A percentile compares a stretch with the other conserved stretches of the same genome.
Conservation (phyloP, 2,888 invertebrate species). For the Pachliopta kotzebuea region DNA sequence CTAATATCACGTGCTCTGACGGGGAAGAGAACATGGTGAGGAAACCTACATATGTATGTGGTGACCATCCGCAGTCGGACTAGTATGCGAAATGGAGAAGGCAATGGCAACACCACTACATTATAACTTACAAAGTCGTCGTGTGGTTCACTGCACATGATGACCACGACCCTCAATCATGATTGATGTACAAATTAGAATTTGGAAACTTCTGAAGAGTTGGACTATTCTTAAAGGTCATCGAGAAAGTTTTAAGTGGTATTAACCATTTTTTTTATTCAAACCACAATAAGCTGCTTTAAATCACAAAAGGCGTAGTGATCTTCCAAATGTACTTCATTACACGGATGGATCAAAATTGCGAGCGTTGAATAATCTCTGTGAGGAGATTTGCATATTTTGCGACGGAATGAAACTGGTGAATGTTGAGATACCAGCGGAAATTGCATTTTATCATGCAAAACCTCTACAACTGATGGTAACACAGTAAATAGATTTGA, state of each 20-base stretch:
- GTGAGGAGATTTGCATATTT: slow-evolving; percentile 40
- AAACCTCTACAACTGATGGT: background rate
- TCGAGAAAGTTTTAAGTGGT: background rate
- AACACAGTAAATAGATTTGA: background rate
- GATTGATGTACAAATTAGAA: too few species aligned
- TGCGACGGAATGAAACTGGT: slow-evolving; percentile 2
- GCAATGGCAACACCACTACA: too few species aligned
- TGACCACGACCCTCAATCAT: too few species aligned
- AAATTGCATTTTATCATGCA: slow-evolving; percentile 4
- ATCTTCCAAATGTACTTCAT: slow-evolving; percentile 52
- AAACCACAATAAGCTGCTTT: slow-evolving; percentile 32
- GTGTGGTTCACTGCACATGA: too few species aligned
- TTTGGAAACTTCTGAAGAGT: too few species aligned
- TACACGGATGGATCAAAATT: slow-evolving; percentile 55
- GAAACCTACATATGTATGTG: too few species aligned
- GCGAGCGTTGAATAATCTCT: slow-evolving; percentile 45
- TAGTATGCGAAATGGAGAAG: too few species aligned
- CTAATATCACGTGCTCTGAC: too few species aligned
- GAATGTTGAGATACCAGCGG: background rate
- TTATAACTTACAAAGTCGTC: too few species aligned
- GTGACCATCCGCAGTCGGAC: too few species aligned
- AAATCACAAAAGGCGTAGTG: slow-evolving; percentile 39
- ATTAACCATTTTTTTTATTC: slow-evolving; percentile 17
- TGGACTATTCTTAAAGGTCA: too few species aligned
- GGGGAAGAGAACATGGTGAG: too few species aligned